phyloP scores from a whole-genome alignment of 2,888 invertebrate species.

The Argyresthia goedartella region DNA sequence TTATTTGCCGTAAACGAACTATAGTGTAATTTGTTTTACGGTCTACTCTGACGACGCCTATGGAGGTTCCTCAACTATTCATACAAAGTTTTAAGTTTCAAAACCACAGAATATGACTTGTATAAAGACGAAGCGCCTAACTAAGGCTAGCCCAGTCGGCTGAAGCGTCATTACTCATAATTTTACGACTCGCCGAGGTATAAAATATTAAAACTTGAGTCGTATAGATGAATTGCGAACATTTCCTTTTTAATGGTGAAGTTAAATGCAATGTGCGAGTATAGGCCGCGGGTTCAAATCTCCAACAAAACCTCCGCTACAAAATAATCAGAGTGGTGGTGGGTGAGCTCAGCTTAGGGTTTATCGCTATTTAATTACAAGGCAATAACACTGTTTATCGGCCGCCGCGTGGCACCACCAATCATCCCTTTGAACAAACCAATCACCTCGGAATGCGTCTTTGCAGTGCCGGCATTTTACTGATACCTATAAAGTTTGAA shows the following conservation, averaged over 20 bases:
- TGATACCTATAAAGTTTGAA: slow-evolving; percentile 68
- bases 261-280: slow-evolving; percentile 61
- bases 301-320: slow-evolving; percentile 34
- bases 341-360: slow-evolving; percentile 30
- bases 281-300: slow-evolving; percentile 26
- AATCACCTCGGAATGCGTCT: slow-evolving; percentile 50
- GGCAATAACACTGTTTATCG: slow-evolving; percentile 50
- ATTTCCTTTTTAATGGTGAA: slow-evolving; percentile 68
- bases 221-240: slow-evolving; percentile 62
- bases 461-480: slow-evolving; percentile 65
- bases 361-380: slow-evolving; percentile 58
- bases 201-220: slow-evolving; percentile 24
- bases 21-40: slow-evolving; percentile 46
- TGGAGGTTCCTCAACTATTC: slow-evolving; percentile 42
- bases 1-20: slow-evolving; percentile 26
- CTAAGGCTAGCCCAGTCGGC: slow-evolving; percentile 66
- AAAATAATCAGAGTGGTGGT: slow-evolving; percentile 43
- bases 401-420: slow-evolving; percentile 28
- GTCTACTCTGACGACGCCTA: slow-evolving; percentile 33
- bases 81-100: slow-evolving; percentile 45
- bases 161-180: slow-evolving; percentile 68
- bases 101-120: slow-evolving; percentile 54
- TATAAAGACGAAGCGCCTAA: slow-evolving; percentile 55
- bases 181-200: slow-evolving; percentile 69
- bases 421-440: slow-evolving; percentile 22